Conservation (phyloP, 2,797 vertebrate species). For the Graptemys geographica region DNA sequence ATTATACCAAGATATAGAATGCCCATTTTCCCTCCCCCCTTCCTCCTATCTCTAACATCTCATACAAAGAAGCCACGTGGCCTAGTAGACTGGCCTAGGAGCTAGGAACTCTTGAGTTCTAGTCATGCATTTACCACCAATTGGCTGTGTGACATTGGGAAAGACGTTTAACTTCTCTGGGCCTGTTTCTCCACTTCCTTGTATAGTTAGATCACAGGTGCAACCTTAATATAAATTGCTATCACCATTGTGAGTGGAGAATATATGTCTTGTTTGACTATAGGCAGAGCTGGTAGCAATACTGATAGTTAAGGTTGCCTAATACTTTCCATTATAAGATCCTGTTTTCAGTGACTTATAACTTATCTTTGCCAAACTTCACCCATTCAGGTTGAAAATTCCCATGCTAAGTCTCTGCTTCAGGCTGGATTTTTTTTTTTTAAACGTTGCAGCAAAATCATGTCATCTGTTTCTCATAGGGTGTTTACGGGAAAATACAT, state of each 20-base stretch:
- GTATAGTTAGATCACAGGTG: not conserved
- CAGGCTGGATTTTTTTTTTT: not conserved
- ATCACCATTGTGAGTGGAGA: accelerated
- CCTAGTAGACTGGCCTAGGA: not conserved
- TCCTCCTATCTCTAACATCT: not conserved
- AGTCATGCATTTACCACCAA: not conserved
- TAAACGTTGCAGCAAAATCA: not conserved
- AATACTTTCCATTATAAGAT: not conserved
- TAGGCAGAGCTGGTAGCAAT: not conserved
- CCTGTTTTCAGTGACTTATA: not conserved
- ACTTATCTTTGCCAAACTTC: conserved; percentile 23
- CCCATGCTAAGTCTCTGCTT: accelerated
- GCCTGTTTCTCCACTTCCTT: not conserved
- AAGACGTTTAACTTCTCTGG: not conserved
- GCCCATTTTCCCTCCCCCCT: not conserved
- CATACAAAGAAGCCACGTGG: not conserved
- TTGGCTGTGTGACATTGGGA: not conserved
- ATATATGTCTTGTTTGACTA: not conserved
- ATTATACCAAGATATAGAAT: not conserved
- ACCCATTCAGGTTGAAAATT: not conserved
- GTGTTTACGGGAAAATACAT: conserved; percentile 1
- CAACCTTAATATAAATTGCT: not conserved
- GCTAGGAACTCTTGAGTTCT: not conserved
- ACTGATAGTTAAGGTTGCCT: not conserved
- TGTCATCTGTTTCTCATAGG: conserved; percentile 18